Evolutionary conservation across 2,888 invertebrate species (phyloP), one percentile per base, ranked within the genome.

Genomic region (Gandaritis pyraliata): DNA sequence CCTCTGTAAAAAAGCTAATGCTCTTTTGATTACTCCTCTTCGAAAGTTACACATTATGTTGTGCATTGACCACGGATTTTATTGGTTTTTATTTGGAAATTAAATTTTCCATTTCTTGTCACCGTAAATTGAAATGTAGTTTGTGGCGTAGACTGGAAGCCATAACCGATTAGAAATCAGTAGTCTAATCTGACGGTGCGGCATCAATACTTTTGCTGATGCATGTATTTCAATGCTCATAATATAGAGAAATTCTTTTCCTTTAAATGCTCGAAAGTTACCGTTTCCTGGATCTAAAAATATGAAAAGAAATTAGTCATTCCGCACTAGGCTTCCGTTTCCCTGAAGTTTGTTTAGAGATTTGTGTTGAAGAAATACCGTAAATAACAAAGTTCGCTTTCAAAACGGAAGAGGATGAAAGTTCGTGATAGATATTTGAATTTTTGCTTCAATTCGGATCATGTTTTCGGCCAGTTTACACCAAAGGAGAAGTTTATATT

Each of bases 401-500:
- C 10, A 43, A 16, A 43, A 43, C 10, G 15, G 13, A 41, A 41
- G 41, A 15, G 1, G 41, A 15, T 15, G 41, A 15, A 15, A 5
- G 41, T 33, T 33, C 7, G 10, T 33, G 10, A 8, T 33, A 1
- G 33, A 33, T 33, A 33, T 33, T 33, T 30, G 7, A 30, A 15
- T 13, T 13, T 41, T 41, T 15, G 15, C 10, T 41, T 41, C 13
- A 13, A 10, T 15, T 41, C 15, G 7, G 30, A 10, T 30, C 5
- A 10, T 15, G 30, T 15, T 15, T 30, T 48, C 30, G 33, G 30
- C 30, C 30, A 61, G n/a, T 43, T 57, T 39, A 52, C 51, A 65
- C 41, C 29, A 18, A 15, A 18, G 33, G 52, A 53, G 39, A 56
- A 66, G 55, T 59, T 69, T 78, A 74, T 75, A 76, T 79, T 71